Conservation (phyloP, 2,888 invertebrate genomes). For the Byasa hedistus region DNA sequence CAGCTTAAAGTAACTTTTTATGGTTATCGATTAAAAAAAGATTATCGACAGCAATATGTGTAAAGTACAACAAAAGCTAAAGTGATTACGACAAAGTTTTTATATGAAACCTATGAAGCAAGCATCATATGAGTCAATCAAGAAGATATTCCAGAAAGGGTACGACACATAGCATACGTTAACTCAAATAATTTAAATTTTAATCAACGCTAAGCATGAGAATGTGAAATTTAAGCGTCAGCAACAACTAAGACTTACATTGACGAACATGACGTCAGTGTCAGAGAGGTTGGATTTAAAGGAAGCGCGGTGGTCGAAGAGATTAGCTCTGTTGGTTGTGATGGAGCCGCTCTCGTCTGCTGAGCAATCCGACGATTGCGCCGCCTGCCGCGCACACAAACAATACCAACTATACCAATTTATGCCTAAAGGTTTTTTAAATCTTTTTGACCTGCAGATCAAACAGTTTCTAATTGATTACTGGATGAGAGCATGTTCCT, state of each 20-base stretch:
- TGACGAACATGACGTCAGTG: slow-evolving; percentile 93
- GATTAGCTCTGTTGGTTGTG: slow-evolving; percentile 87
- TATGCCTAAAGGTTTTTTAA: background rate
- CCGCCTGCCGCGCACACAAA: slow-evolving; percentile 75
- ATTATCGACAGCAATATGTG: background rate
- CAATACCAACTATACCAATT: slow-evolving; percentile 35
- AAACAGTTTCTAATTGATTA: too few species aligned
- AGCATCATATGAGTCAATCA: background rate
- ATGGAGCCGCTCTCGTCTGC: slow-evolving; percentile 87
- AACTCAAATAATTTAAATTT: background rate
- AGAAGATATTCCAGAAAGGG: background rate
- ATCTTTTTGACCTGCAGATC: too few species aligned
- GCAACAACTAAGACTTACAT: slow-evolving; percentile 83
- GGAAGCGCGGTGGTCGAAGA: slow-evolving; percentile 86
- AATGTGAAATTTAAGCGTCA: slow-evolving; percentile 33
- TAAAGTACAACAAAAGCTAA: background rate
- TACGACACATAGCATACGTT: background rate
- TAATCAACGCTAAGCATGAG: background rate
- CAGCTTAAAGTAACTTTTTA: background rate
- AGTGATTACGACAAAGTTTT: background rate
- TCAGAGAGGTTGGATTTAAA: slow-evolving; percentile 96
- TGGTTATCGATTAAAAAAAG: background rate
- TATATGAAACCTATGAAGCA: background rate
- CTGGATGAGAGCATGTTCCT: too few species aligned
- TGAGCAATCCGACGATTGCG: slow-evolving; percentile 82